Base-by-base conservation (phyloP, 2,888 invertebrate genomes). In the Nemotelus pantherinus region DNA sequence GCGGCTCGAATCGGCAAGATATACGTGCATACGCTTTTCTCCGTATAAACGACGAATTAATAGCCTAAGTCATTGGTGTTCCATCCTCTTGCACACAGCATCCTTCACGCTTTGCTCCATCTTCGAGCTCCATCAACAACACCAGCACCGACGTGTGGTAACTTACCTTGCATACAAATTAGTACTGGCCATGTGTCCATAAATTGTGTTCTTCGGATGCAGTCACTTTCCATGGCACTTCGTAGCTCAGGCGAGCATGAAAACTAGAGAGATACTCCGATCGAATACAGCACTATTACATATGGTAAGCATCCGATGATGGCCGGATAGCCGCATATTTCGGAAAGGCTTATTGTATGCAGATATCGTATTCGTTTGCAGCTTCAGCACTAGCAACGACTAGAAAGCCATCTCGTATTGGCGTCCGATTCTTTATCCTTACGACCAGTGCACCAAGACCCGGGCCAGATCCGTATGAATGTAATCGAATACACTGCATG, bases 111-210 rank as follows among this genome's bases (percentile, higher is more conserved):
- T 70, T n/a, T 55, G 53, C 68, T 47, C 7, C 63, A n/a, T 43
- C 25, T 4, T 10, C 63, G 25, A 25, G 25, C 25, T 60, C 60
- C 3, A 68, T 68, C 50, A 7, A 50, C 41, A 10, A 67, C 67
- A 70, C 55, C 70, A 70, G 53, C 70, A 70, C 55, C 43, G 53
- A 70, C n/a, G 53, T 70, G 74, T 50, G 74, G 74, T 63, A 74
- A 74, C 74, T 74, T n/a, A 74, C 74, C 74, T 74, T 74, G 74
- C 74, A 74, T 74, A 74, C 74, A 74, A 74, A 74, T 74, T 74
- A 63, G 63, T 74, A 55, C 43, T 70, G 53, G 47, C 70, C 70
- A 39, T 55, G 55, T 43, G 25, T 41, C 53, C 25, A 55, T 43
- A 39, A 70, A 43, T 41, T 53, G 55, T 10, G 70, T 55, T 70